Conservation (phyloP, 1,140 invertebrate species). For the Solenopsis fugax region DNA sequence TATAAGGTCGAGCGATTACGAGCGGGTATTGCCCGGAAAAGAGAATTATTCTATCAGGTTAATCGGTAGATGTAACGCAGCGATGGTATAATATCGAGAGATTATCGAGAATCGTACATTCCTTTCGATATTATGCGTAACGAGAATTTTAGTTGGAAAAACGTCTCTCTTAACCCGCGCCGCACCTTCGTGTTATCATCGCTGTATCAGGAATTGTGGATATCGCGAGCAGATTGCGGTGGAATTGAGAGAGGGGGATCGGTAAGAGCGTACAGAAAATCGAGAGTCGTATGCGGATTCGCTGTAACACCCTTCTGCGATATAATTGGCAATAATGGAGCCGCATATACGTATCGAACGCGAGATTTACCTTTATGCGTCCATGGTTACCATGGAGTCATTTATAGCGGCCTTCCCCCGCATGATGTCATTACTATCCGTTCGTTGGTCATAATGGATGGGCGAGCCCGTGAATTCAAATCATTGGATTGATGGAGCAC, state of each 20-base stretch:
- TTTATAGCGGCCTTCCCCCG: slow-evolving; percentile 37
- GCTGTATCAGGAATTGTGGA: slow-evolving; percentile 30
- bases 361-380: slow-evolving; percentile 64
- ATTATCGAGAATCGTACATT: slow-evolving; percentile 27
- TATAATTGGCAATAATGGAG: slow-evolving; percentile 71
- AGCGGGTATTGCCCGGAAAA: slow-evolving; percentile 15
- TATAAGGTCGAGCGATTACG: slow-evolving; percentile 33
- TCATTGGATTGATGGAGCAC: slow-evolving; percentile 63
- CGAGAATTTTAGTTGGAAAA: slow-evolving; percentile 35
- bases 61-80: slow-evolving; percentile 23
- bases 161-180: slow-evolving; percentile 1
- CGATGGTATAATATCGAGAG: slow-evolving; percentile 29
- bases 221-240: not conserved
- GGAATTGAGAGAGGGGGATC: not conserved
- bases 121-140: slow-evolving; percentile 42
- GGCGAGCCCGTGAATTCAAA: slow-evolving; percentile 51
- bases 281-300: not conserved
- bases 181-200: slow-evolving; percentile 14
- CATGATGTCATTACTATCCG: slow-evolving; percentile 53
- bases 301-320: slow-evolving; percentile 10
- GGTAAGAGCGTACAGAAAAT: not conserved
- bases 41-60: slow-evolving; percentile 52
- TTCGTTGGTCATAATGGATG: slow-evolving; percentile 71
- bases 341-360: slow-evolving; percentile 31
- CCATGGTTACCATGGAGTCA: slow-evolving; percentile 54